Conservation (phyloP, 2,113 vertebrate species). For the Polypterus bichir region DNA sequence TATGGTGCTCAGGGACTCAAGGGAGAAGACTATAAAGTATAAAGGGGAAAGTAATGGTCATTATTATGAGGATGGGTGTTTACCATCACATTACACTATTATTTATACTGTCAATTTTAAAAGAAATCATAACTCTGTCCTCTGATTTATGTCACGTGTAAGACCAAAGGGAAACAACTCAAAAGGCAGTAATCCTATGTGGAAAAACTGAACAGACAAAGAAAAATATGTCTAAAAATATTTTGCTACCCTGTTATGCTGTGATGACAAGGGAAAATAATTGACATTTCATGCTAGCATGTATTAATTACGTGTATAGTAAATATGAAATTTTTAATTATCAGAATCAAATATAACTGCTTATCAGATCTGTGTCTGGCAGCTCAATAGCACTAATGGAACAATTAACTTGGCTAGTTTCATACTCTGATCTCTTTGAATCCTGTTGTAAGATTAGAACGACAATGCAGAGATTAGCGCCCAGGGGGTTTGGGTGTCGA, state of each 20-base stretch:
- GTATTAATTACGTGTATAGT: neutral
- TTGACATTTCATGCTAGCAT: neutral
- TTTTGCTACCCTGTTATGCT: neutral
- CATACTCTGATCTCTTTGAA: slow-evolving; percentile 37
- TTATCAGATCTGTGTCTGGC: slow-evolving; percentile 21
- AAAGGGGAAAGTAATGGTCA: too few species aligned
- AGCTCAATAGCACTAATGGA: slow-evolving; percentile 31
- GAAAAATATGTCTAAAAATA: neutral
- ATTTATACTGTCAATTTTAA: too few species aligned
- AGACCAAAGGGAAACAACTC: too few species aligned
- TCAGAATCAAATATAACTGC: slow-evolving; percentile 19
- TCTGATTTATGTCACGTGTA: too few species aligned
- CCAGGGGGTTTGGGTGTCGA: slow-evolving; percentile 25
- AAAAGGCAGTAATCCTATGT: too few species aligned
- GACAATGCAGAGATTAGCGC: slow-evolving; percentile 47
- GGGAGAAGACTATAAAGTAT: neutral
- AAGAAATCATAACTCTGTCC: too few species aligned
- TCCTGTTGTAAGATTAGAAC: slow-evolving; percentile 40
- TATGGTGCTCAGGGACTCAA: slow-evolving; percentile 17
- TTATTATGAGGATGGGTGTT: too few species aligned
- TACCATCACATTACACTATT: too few species aligned
- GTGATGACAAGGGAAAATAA: neutral
- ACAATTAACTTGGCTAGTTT: slow-evolving; percentile 38
- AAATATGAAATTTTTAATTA: neutral
- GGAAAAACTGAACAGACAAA: neutral